Evolutionary conservation across 2,797 vertebrate species (phyloP), one percentile per base, ranked within the genome.

Genomic region (Manis crassicaudata): DNA sequence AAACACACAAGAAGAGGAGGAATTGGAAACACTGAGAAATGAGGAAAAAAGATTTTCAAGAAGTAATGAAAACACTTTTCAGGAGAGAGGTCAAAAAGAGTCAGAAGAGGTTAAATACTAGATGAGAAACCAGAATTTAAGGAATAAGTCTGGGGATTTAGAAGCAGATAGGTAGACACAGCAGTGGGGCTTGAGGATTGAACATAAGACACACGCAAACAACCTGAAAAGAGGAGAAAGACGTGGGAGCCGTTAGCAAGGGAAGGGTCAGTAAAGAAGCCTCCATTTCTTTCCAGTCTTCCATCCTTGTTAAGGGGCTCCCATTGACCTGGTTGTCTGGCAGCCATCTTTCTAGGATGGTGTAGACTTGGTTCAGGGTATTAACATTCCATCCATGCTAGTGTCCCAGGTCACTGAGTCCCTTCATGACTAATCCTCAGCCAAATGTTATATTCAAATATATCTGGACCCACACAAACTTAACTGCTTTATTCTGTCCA

Each of bases 1-100:
- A 92, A 73, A 63, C 37, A 43, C 8, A 14, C 17, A 29, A 85
- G 46, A 27, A 70, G 63, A 73, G 4, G 3, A 92, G 20, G 50
- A 76, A 92, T 43, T 86, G 1, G 56, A 88, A 95, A 95, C 77
- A 43, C 6, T 75, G 46, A 95, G 82, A 76, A 37, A 60, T 20
- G 6, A 1, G 3, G 7, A 6, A 1, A 21, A 67, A 43, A 17
- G 2, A 43, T 86, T 89, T 88, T 85, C 14, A 85, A 43, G 56
- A 86, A 84, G 7, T 84, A 68, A 65, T 25, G 8, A 65, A 50
- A 63, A 62, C 11, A 80, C 1, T 73, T 79, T 88, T 72, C 52
- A 56, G 46, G 18, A 92, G 10, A 92, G 14, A 14, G 9, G n/a
- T 35, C 56, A 67, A 81, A 73, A 84, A 72, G 54, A 89, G 20